Evolutionary conservation across 2,888 invertebrate species (phyloP).

Genomic region (Rhagium mordax): DNA sequence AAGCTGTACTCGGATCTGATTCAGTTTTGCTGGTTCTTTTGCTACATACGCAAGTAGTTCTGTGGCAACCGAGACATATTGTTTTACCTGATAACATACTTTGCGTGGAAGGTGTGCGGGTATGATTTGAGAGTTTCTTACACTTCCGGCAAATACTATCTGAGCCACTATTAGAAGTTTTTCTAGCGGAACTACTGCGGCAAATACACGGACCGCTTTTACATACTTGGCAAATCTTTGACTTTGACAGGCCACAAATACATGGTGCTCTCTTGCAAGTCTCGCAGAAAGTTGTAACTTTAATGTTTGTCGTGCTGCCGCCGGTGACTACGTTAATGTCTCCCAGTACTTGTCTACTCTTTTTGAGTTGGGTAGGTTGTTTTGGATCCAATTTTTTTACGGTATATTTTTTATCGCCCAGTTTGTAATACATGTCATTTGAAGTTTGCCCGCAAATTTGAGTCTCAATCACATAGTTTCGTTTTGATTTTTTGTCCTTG

Average conservation of each 20-base stretch:
- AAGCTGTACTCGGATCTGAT: neutral
- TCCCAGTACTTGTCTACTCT: conserved; percentile 40
- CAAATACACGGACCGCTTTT: neutral
- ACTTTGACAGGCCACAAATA: neutral
- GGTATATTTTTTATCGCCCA: conserved; percentile 49
- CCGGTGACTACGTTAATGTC: conserved; percentile 54
- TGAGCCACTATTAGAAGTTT: neutral
- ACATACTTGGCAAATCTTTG: neutral
- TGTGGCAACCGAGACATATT: conserved; percentile 22
- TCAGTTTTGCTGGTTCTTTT: neutral
- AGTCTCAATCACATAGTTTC: conserved; percentile 58
- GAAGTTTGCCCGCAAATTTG: conserved; percentile 37
- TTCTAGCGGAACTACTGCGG: neutral
- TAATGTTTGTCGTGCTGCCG: conserved; percentile 55
- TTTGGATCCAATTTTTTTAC: conserved; percentile 26
- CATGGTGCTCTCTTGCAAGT: conserved; percentile 10
- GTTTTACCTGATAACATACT: conserved; percentile 10
- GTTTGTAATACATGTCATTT: conserved; percentile 39
- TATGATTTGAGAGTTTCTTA: neutral
- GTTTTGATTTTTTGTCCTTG: conserved; percentile 23
- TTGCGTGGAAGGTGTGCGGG: neutral
- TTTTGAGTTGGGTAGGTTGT: neutral
- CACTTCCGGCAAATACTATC: neutral
- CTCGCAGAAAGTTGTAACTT: conserved; percentile 52
- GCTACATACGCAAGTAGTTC: conserved; percentile 2